phyloP scores from a whole-genome alignment of 1,140 invertebrate species.

The Drosophila persimilis region DNA sequence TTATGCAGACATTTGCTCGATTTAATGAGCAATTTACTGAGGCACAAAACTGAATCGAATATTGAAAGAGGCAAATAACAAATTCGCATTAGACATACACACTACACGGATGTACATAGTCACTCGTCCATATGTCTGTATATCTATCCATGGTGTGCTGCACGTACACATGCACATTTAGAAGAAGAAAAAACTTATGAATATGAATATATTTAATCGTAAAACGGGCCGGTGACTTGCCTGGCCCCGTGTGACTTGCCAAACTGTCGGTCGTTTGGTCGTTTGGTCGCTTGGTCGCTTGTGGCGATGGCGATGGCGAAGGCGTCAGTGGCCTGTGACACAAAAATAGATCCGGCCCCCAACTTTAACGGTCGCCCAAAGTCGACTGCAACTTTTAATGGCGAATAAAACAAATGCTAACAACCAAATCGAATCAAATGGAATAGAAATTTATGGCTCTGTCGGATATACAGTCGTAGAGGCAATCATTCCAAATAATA shows the following conservation, averaged over 20 bases:
- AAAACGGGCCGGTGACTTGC: constrained; percentile 14
- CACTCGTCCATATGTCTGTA: neutral
- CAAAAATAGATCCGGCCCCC: constrained; percentile 65
- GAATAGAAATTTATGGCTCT: constrained; percentile 40
- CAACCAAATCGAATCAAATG: constrained; percentile 47
- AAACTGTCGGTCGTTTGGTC: constrained; percentile 15
- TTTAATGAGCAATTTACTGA: constrained; percentile 56
- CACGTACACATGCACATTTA: too few species aligned
- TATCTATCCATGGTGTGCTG: constrained; percentile 5
- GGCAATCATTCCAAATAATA: too few species aligned
- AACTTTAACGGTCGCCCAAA: constrained; percentile 64
- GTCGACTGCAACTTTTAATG: constrained; percentile 70
- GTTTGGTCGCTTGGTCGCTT: constrained; percentile 5
- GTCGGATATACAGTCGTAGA: constrained; percentile 6
- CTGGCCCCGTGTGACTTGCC: constrained; percentile 26
- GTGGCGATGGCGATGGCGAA: neutral
- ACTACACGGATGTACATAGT: constrained; percentile 16
- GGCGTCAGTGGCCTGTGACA: constrained; percentile 12
- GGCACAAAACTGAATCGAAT: constrained; percentile 41
- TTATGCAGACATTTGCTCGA: constrained; percentile 35
- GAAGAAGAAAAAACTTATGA: constrained; percentile 1
- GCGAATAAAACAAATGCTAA: constrained; percentile 66
- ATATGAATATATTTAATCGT: constrained; percentile 27
- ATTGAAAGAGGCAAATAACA: constrained; percentile 37
- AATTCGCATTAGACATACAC: constrained; percentile 43